Conservation (phyloP, 2,888 invertebrate genomes). For the Salpingus planirostris region DNA sequence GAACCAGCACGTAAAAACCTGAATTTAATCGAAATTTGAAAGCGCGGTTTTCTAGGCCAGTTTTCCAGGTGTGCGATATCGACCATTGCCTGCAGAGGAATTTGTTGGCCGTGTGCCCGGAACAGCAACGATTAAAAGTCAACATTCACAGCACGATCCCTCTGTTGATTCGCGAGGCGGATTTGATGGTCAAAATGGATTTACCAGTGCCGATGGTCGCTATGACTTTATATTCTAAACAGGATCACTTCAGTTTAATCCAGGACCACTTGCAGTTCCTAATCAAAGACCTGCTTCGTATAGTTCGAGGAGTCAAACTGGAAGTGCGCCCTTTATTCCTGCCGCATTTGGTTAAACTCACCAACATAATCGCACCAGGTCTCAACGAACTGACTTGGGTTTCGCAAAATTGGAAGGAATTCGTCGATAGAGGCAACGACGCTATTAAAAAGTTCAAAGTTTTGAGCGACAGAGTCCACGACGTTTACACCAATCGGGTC, state of each 20-base stretch:
- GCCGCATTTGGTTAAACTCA: slow-evolving; percentile 77
- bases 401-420: slow-evolving; percentile 69
- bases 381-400: slow-evolving; percentile 79
- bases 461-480: slow-evolving; percentile 69
- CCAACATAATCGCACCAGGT: slow-evolving; percentile 75
- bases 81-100: slow-evolving; percentile 56
- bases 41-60: no score
- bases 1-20: slow-evolving; percentile 61
- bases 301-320: slow-evolving; percentile 66
- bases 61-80: slow-evolving; percentile 52
- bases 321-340: slow-evolving; percentile 86
- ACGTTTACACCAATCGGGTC: slow-evolving; percentile 85
- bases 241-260: slow-evolving; percentile 65
- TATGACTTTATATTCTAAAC: slow-evolving; percentile 66
- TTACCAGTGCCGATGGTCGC: slow-evolving; percentile 76
- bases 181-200: slow-evolving; percentile 73
- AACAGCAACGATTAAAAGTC: slow-evolving; percentile 58
- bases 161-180: slow-evolving; percentile 72
- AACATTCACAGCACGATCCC: slow-evolving; percentile 70
- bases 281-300: slow-evolving; percentile 64
- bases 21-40: no score
- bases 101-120: slow-evolving; percentile 52
- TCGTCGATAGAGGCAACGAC: slow-evolving; percentile 64
- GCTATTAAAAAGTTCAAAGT: slow-evolving; percentile 75
- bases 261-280: slow-evolving; percentile 74